Base-by-base conservation (phyloP, 2,888 invertebrate species). In the Glomeris marginata region DNA sequence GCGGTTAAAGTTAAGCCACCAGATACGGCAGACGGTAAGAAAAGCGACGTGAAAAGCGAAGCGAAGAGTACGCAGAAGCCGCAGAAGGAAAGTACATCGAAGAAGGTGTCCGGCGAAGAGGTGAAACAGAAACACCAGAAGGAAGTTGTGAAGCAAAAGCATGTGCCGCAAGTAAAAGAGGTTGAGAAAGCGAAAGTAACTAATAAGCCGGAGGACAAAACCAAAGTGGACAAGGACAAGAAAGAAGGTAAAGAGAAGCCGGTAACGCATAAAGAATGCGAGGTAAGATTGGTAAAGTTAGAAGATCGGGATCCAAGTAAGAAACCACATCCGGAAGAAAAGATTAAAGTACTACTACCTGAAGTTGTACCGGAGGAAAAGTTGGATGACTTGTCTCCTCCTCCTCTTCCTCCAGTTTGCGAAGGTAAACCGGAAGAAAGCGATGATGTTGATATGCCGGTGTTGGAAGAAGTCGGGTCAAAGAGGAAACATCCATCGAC, bases 61-160 rank as follows among this genome's bases (percentile, higher is more conserved):
- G 28, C 8, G 4, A 28, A 28, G 28, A 28, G 28, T 28, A 28
- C 28, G 28, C 28, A 28, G 28, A 28, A 5, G 8, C 8, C 4
- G 4, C 3, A 28, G 28, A 28, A 28, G 8, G 28, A 28, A 8
- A 8, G 28, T 8, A 8, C 8, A 3, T 28, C 28, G 8, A 28
- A 28, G 28, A 28, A 28, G 8, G 4, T 8, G 4, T 28, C 28
- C 8, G 28, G 28, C 8, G 28, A 28, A 28, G 28, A 28, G 28
- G 28, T 28, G 4, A 5, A 5, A 28, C 3, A 28, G 28, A 28
- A 28, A 28, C 28, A 3, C 28, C 3, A n/a, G 36, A 37, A 16
- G 49, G 48, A 20, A 18, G 34, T 6, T 41, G 48, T 28, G 49
- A 51, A 15, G 41, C 41, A 15, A 41, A 51, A 20, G 46, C 49